Evolutionary conservation across 2,797 vertebrate species (phyloP).

Genomic region (Peromyscus aztecus): DNA sequence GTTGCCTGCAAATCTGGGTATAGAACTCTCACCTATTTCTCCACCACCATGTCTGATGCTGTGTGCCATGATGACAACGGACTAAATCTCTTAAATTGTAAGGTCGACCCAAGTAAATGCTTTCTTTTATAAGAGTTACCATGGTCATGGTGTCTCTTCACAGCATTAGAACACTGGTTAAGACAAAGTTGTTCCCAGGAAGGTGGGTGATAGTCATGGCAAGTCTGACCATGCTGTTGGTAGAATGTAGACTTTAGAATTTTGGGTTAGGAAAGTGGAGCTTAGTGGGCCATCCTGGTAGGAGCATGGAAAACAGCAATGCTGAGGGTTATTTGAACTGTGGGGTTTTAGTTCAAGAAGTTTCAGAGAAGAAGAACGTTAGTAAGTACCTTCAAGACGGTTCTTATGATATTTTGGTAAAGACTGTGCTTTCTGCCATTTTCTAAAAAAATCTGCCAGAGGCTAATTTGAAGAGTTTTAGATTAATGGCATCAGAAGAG

Average conservation of each 20-base stretch:
- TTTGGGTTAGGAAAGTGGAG: too few species aligned
- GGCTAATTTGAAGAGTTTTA: neutral
- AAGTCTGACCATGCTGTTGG: too few species aligned
- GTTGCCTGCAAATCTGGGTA: neutral
- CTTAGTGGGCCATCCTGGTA: neutral
- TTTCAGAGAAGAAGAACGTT: neutral
- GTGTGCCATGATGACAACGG: too few species aligned
- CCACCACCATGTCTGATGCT: too few species aligned
- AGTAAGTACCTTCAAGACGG: neutral
- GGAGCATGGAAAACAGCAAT: neutral
- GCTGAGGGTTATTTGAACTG: too few species aligned
- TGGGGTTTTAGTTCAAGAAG: neutral
- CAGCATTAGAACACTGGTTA: neutral
- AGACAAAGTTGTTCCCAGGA: too few species aligned
- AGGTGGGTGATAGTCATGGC: too few species aligned
- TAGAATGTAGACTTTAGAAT: too few species aligned
- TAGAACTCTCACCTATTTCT: neutral
- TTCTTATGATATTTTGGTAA: neutral
- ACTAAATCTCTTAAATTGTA: neutral
- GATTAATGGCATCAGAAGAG: neutral
- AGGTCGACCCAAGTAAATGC: neutral
- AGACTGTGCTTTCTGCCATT: neutral
- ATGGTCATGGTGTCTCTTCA: neutral
- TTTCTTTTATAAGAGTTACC: neutral
- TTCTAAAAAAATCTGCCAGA: neutral